Evolutionary conservation across 2,797 vertebrate species (phyloP).

Genomic region (Betta splendens): DNA sequence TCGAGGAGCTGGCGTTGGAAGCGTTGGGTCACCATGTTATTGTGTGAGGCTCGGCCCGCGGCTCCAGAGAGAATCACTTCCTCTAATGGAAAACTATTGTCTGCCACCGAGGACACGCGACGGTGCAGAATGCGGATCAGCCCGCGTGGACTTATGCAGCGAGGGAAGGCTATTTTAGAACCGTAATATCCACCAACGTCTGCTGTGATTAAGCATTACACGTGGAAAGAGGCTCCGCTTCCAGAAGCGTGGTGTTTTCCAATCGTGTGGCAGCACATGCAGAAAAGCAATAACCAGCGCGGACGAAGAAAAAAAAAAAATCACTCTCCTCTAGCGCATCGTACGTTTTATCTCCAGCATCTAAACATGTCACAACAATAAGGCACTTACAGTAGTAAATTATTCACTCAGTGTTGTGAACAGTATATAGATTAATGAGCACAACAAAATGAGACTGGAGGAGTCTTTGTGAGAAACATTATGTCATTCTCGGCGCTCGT

Average conservation of each 20-base stretch:
- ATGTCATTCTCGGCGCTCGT: constrained; percentile 16
- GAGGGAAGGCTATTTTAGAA: constrained; percentile 70
- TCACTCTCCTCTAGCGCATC: constrained; percentile 9
- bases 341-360: constrained; percentile 37
- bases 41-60: constrained; percentile 68
- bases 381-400: constrained; percentile 70
- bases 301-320: background rate
- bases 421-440: constrained; percentile 63
- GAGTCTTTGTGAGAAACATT: constrained; percentile 39
- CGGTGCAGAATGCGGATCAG: constrained; percentile 61
- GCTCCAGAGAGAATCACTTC: constrained; percentile 71
- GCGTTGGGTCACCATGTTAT: constrained; percentile 66
- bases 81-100: constrained; percentile 83
- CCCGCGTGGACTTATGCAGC: constrained; percentile 66
- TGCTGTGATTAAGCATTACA: constrained; percentile 66
- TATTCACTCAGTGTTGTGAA: constrained; percentile 50
- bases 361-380: constrained; percentile 55
- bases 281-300: constrained; percentile 21
- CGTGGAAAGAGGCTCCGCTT: constrained; percentile 31
- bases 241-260: constrained; percentile 21
- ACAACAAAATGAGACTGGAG: constrained; percentile 40
- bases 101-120: constrained; percentile 66
- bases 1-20: constrained; percentile 36
- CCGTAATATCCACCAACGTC: constrained; percentile 72
- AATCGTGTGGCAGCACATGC: constrained; percentile 13